Evolutionary conservation across 2,888 invertebrate genomes (phyloP).

Genomic region (Netelia fuscicornis): DNA sequence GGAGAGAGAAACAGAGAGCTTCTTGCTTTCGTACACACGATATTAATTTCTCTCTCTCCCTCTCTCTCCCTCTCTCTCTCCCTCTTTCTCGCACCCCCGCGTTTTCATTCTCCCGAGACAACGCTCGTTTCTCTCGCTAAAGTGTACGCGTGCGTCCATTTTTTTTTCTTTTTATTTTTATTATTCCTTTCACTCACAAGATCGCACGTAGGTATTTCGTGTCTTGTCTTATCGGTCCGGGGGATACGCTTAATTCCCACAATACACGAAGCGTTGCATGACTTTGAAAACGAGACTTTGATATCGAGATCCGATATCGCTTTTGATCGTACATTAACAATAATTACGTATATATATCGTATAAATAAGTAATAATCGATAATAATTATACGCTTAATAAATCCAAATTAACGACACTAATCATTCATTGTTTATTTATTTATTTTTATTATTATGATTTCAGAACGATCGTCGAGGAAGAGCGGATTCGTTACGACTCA

Average conservation of each 20-base stretch:
- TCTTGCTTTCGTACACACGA: constrained; percentile 44
- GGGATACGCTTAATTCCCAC: constrained; percentile 41
- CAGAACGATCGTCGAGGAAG: constrained; percentile 39
- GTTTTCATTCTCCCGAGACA: constrained; percentile 27
- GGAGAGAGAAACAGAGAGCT: constrained; percentile 32
- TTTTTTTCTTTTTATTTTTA: constrained; percentile 13
- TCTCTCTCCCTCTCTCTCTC: background rate
- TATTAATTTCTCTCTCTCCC: constrained; percentile 35
- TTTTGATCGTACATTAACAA: constrained; percentile 1
- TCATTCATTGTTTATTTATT: background rate
- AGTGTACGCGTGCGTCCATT: background rate
- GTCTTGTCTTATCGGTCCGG: constrained; percentile 47
- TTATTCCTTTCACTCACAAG: constrained; percentile 16
- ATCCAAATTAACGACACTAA: background rate
- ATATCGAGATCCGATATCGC: constrained; percentile 12
- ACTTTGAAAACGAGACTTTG: constrained; percentile 7
- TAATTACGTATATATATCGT: background rate
- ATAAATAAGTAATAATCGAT: constrained; percentile 16
- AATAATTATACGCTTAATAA: constrained; percentile 7
- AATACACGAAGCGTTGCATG: constrained; percentile 47
- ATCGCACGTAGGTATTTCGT: constrained; percentile 27
- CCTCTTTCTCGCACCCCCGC: background rate
- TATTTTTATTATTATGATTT: constrained; percentile 44
- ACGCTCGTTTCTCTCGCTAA: constrained; percentile 29
- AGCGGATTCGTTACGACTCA: constrained; percentile 5